Evolutionary conservation across 1,140 invertebrate genomes (phyloP), one percentile per base, ranked within the genome.

Genomic region (Dendroctonus valens): DNA sequence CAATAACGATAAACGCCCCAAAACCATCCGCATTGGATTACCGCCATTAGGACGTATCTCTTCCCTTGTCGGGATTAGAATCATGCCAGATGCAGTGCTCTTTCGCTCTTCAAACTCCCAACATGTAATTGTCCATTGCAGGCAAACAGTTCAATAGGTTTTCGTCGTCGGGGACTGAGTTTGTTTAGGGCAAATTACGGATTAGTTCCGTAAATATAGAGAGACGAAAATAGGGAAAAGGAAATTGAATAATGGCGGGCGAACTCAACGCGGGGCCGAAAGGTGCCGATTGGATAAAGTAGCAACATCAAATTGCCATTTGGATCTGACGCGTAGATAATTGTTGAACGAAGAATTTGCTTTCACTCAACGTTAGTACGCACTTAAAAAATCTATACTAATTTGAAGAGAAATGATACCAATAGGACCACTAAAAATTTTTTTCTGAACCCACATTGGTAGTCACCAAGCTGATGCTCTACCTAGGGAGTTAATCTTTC

Each of bases 31-130:
- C 42, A 44, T 58, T 44, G 41, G 37, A 14, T 42, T 55, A 42
- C 41, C 41, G 46, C 50, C 50, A 52, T 52, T 52, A 52, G 15
- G 55, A 15, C 15, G 53, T 39, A 58, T 58, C 55, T 44, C 12
- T 41, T 15, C 55, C 9, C 14, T 58, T 26, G 4, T 46, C 26
- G 42, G 11, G 41, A 42, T 44, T 41, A 15, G 12, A 42, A 58
- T n/a, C 55, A n/a, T 58, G 55, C 55, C 55, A 58, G 41, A 58
- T 58, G 55, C 55, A 58, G 26, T 58, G 55, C 15, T 39, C 52
- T 37, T 54, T 54, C 38, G 12, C 41, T 58, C 37, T 37, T 51
- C 55, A 42, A 46, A 58, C 41, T 58, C 40, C 46, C 26, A 26
- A 58, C 55, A 44, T 58, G 55, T 58, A 58, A 42, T 15, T 26